Conservation (phyloP, 2,888 invertebrate genomes). For the Orthosia gothica region DNA sequence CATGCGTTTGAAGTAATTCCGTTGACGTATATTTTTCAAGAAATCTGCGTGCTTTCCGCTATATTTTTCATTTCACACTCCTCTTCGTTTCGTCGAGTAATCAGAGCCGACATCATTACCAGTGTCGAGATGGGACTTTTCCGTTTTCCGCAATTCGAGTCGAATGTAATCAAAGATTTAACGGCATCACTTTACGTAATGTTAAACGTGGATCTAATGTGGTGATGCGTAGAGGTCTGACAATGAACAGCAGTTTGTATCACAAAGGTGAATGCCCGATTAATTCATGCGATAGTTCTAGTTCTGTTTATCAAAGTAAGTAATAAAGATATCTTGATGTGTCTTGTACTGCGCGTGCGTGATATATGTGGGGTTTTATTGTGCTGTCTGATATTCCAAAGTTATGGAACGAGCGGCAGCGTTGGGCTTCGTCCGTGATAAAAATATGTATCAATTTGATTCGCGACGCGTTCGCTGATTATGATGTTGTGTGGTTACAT, state of each 20-base stretch:
- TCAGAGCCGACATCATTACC: conserved; percentile 47
- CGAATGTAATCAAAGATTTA: conserved; percentile 47
- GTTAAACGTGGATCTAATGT: conserved; percentile 37
- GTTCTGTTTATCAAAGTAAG: conserved; percentile 82
- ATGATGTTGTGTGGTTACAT: conserved; percentile 29
- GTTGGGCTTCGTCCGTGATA: conserved; percentile 19
- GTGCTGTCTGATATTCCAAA: conserved; percentile 49
- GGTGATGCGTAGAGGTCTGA: conserved; percentile 39
- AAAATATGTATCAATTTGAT: conserved; percentile 41
- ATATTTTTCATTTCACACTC: conserved; percentile 32
- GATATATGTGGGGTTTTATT: conserved; percentile 69
- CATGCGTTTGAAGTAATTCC: conserved; percentile 49
- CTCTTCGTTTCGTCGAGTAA: conserved; percentile 42
- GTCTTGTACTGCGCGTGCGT: conserved; percentile 68
- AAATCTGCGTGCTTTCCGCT: conserved; percentile 21
- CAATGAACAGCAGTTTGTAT: conserved; percentile 50
- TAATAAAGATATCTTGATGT: conserved; percentile 86
- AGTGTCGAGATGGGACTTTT: conserved; percentile 39
- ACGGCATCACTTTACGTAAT: conserved; percentile 46
- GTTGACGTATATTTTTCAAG: conserved; percentile 36
- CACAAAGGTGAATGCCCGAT: conserved; percentile 81
- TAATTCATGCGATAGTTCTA: conserved; percentile 83
- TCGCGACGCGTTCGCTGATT: conserved; percentile 13
- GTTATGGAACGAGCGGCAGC: conserved; percentile 47
- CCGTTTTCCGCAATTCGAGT: conserved; percentile 55